Percentiles rank a stretch among this genome's conserved stretches.
Evolutionary conservation across 2,888 invertebrate genomes (phyloP).

Genomic region (Rhabditoides inermis): DNA sequence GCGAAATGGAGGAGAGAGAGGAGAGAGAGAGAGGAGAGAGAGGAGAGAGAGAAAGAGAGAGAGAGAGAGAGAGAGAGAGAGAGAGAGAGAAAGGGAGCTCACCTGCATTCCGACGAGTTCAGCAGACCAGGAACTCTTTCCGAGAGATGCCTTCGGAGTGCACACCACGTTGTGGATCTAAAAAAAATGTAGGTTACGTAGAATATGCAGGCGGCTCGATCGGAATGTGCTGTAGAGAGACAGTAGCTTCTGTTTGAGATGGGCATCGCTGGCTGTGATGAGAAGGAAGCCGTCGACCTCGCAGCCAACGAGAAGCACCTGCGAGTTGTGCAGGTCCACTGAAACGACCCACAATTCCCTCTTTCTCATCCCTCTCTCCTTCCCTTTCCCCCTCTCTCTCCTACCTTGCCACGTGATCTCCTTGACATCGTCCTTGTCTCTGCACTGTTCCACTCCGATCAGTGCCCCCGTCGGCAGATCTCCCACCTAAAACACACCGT

Average conservation of each 20-base stretch:
- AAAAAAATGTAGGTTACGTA: too few species aligned
- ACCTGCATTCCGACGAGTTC: conserved; percentile 88
- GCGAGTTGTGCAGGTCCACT: conserved; percentile 81
- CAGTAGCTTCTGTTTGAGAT: conserved; percentile 68
- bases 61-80: too few species aligned
- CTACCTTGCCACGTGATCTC: conserved; percentile 89
- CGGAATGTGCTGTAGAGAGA: background rate
- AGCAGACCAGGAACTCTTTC: conserved; percentile 91
- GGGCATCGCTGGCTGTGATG: conserved; percentile 87
- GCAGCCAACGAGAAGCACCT: conserved; percentile 80
- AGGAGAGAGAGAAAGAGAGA: too few species aligned
- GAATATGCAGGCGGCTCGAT: too few species aligned
- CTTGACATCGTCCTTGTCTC: conserved; percentile 79
- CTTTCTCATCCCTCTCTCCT: background rate
- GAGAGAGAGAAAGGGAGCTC: too few species aligned
- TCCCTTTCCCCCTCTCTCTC: conserved; percentile 47
- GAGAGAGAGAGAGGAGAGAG: too few species aligned
- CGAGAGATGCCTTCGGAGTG: conserved; percentile 72
- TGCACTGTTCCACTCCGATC: conserved; percentile 77
- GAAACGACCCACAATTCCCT: conserved; percentile 14
- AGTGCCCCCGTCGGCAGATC: conserved; percentile 59
- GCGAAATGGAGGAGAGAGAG: background rate
- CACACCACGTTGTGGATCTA: conserved; percentile 78
- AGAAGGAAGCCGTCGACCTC: conserved; percentile 95
- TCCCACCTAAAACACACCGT: conserved; percentile 53